Evolutionary conservation across 1,140 invertebrate genomes (phyloP).

Genomic region (Drosophila ficusphila): DNA sequence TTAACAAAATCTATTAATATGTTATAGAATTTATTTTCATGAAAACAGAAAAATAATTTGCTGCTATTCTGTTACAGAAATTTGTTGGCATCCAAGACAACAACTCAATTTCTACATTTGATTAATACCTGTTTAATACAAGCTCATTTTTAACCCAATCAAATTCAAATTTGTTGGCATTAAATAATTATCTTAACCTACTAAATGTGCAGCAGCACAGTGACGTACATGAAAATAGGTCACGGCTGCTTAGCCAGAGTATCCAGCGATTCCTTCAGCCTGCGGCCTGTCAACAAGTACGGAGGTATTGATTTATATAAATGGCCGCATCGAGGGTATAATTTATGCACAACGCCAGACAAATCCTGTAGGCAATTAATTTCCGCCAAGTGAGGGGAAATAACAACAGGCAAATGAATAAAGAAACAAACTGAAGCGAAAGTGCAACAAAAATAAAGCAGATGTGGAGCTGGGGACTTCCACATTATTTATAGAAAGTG

Average conservation of each 20-base stretch:
- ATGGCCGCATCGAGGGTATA: conserved; percentile 63
- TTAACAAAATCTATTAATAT: too few species aligned
- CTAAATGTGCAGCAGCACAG: conserved; percentile 38
- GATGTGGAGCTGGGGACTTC: conserved; percentile 8
- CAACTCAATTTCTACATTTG: too few species aligned
- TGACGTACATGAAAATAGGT: conserved; percentile 68
- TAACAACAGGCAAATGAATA: conserved; percentile 17
- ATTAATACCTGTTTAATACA: too few species aligned
- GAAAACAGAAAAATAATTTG: too few species aligned
- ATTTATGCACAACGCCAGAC: conserved; percentile 64
- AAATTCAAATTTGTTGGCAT: conserved; percentile 4
- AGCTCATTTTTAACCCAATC: not conserved
- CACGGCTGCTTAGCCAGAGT: conserved; percentile 40
- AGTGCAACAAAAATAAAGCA: conserved; percentile 59
- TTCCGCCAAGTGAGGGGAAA: conserved; percentile 42
- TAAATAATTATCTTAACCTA: not conserved
- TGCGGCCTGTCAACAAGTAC: conserved; percentile 69
- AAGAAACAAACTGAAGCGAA: conserved; percentile 20
- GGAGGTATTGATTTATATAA: conserved; percentile 73
- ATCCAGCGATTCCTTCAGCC: conserved; percentile 1
- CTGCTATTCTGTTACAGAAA: too few species aligned
- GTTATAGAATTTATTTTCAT: not conserved
- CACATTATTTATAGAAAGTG: conserved; percentile 62
- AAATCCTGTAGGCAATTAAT: conserved; percentile 70
- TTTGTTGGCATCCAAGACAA: too few species aligned